Evolutionary conservation across 2,888 invertebrate species (phyloP).

Genomic region (Isoperla grammatica): DNA sequence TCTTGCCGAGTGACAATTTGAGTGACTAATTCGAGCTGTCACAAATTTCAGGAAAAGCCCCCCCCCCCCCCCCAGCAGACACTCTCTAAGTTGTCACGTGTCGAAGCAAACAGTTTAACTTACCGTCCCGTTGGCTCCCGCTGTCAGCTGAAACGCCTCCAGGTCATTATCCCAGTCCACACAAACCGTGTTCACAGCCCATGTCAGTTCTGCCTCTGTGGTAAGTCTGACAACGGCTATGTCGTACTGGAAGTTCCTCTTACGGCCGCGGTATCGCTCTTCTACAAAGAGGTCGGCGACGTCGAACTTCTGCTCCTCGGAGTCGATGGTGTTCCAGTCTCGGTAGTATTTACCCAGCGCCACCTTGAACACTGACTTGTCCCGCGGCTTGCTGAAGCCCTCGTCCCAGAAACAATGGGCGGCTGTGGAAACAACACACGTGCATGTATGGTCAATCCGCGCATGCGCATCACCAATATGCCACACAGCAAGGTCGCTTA

Average conservation of each 20-base stretch:
- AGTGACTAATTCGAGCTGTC: too few relatives aligned
- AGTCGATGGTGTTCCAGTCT: conserved; percentile 37
- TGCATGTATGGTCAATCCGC: too few relatives aligned
- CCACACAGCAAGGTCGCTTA: background rate
- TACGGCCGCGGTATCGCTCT: conserved; percentile 33
- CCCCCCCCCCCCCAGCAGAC: too few relatives aligned
- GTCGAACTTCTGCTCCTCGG: conserved; percentile 24
- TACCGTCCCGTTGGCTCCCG: conserved; percentile 37
- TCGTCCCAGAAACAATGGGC: conserved; percentile 44
- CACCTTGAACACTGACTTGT: conserved; percentile 35
- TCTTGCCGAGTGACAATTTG: too few relatives aligned
- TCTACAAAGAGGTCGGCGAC: conserved; percentile 27
- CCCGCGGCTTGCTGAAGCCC: conserved; percentile 22
- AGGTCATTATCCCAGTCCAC: conserved; percentile 34
- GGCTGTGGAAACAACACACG: conserved; percentile 36
- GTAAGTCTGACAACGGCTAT: conserved; percentile 34
- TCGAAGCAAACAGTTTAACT: too few relatives aligned
- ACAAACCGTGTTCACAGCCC: conserved; percentile 33
- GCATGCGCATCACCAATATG: too few relatives aligned
- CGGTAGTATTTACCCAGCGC: conserved; percentile 41
- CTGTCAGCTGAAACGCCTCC: conserved; percentile 31
- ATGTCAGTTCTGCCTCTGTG: conserved; percentile 32
- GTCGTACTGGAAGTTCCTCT: conserved; percentile 35
- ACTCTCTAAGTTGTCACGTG: too few relatives aligned
- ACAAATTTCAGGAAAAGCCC: too few relatives aligned